Percentiles rank a stretch among this genome's conserved stretches.
These are phyloP conservation scores for Lepidotrigona ventralis DNA, from an alignment of 1,140 invertebrate genomes.

Conservation along the genomic window DNA sequence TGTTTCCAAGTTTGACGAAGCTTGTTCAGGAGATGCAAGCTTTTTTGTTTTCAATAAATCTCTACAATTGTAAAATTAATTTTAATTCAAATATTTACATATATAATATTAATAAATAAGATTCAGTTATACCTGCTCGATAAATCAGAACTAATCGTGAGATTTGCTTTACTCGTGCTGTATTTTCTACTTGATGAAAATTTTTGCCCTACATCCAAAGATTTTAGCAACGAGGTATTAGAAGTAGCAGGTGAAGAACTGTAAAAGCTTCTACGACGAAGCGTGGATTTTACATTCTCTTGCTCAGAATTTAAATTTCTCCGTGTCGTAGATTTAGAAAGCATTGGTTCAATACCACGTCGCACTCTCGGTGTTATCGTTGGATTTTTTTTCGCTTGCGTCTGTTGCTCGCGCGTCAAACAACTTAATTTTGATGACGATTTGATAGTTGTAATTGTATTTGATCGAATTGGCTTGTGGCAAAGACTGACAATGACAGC, in stretches of 20 bases:
- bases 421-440: not conserved
- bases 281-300: not conserved
- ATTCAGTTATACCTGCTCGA: not conserved
- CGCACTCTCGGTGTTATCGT: not conserved
- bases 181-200: not conserved
- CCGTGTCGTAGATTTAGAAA: not conserved
- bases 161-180: not conserved
- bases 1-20: not conserved
- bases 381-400: not conserved
- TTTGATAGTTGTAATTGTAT: not conserved
- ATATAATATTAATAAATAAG: not conserved
- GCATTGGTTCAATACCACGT: not conserved
- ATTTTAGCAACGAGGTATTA: not conserved
- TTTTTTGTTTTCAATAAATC: not conserved
- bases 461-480: not conserved
- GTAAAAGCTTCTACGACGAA: constrained; percentile 22
- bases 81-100: not conserved
- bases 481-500: not conserved
- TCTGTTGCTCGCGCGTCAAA: not conserved
- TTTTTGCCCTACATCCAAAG: not conserved
- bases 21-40: not conserved
- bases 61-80: not conserved
- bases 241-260: constrained; percentile 8
- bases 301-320: not conserved
- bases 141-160: not conserved